These are phyloP conservation scores for Leuctra nigra DNA, from an alignment of 2,888 invertebrate species.

Conservation along the genomic window DNA sequence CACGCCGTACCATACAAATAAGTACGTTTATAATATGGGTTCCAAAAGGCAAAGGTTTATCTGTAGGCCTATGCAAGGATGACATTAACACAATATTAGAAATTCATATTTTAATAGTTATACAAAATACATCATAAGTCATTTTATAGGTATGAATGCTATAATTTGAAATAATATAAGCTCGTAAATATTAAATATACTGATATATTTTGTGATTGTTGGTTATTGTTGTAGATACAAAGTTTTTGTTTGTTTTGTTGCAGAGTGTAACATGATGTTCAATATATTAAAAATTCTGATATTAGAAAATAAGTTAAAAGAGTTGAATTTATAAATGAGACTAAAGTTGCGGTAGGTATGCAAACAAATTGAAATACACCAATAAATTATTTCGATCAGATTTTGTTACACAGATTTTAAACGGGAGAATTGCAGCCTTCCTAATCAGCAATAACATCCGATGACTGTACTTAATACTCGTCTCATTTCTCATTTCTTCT, in stretches of 20 bases:
- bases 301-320: background rate
- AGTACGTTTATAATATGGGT: constrained; percentile 22
- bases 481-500: background rate
- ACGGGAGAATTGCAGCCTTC: constrained; percentile 22
- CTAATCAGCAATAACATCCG: constrained; percentile 26
- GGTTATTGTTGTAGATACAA: constrained; percentile 28
- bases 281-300: constrained; percentile 2
- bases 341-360: constrained; percentile 6
- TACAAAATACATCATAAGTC: constrained; percentile 22
- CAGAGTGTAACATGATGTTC: constrained; percentile 19
- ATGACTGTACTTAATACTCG: background rate
- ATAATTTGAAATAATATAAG: constrained; percentile 24
- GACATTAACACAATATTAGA: constrained; percentile 21
- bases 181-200: constrained; percentile 23
- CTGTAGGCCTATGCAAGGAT: constrained; percentile 14
- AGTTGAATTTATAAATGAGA: constrained; percentile 9
- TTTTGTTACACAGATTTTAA: constrained; percentile 2
- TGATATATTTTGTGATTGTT: constrained; percentile 28
- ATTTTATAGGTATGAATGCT: constrained; percentile 26
- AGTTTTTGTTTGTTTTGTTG: constrained; percentile 22
- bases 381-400: constrained; percentile 13
- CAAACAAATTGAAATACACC: constrained; percentile 13
- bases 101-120: constrained; percentile 28
- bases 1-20: constrained; percentile 18
- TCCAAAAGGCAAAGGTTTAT: constrained; percentile 17